Base-by-base conservation (phyloP, 1,140 invertebrate species). In the Drosophila varians region DNA sequence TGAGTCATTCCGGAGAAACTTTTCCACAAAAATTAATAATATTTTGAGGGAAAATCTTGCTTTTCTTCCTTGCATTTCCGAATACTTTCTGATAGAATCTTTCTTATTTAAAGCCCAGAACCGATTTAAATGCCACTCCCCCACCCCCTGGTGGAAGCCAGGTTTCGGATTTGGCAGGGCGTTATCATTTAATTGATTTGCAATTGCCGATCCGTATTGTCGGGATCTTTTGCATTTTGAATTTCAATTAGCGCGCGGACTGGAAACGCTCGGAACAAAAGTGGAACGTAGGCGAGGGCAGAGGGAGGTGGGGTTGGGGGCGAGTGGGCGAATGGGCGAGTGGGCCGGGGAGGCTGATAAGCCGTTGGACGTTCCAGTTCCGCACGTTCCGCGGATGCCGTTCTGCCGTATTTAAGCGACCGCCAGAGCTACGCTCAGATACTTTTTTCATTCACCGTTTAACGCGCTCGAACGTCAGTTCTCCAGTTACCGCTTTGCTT, bases 361-460 rank as follows among this genome's bases (percentile, higher is more conserved):
- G 57, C 64, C 49, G 12, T 9, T 38, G 28, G 28, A 23, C 28
- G 77, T 80, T 65, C 48, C 65, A 75, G 42, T 76, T 38, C 61
- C 77, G 19, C 8, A 18, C 56, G 73, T 82, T 76, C 56, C 71
- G 38, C 21, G 25, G 21, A 53, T 43, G 51, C 26, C 31, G 28
- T 48, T 73, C 49, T 53, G 38, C 56, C 66, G 77, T 86, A 86
- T 86, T 86, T 86, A 86, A 86, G 80, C 80, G 70, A 52, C 45
- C 73, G 82, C 65, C 56, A n/a, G 62, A 70, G 57, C 64, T 58
- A 56, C 55, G 57, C 77, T 86, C 82, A 86, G 70, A 86, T 77
- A 86, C 82, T 82, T 82, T 82, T 82, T 77, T 57, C 83, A 87
- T 42, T 57, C 83, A 77, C 69, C 66, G 73, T 65, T 74, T 70